A percentile compares a stretch with the other conserved stretches of the same genome.
These are phyloP conservation scores for Perognathus longimembris DNA, from an alignment of 2,113 vertebrate genomes.

Conservation along the genomic window DNA sequence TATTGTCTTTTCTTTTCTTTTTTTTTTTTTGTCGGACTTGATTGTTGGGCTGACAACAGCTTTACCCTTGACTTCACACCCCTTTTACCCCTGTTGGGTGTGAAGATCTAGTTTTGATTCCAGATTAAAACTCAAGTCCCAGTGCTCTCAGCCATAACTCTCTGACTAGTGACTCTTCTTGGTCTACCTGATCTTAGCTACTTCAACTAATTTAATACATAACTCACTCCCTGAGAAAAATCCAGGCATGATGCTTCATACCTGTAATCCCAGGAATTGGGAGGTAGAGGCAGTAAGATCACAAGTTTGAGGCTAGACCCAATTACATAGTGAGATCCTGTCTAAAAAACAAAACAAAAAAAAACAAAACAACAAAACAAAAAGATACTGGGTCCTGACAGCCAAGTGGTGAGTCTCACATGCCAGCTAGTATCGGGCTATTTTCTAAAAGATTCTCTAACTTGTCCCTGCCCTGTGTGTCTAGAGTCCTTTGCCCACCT, in stretches of 20 bases:
- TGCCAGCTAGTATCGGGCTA: neutral
- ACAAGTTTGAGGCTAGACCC: too few species aligned
- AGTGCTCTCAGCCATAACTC: neutral
- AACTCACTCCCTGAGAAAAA: neutral
- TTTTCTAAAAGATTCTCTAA: neutral
- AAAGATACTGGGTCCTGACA: neutral
- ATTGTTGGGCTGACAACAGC: neutral
- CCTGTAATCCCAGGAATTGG: too few species aligned
- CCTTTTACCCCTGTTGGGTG: neutral
- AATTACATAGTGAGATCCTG: too few species aligned
- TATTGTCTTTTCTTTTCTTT: too few species aligned
- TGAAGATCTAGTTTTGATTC: neutral
- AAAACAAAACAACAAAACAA: too few species aligned
- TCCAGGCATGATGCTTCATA: too few species aligned
- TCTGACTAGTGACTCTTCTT: neutral
- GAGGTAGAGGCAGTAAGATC: too few species aligned
- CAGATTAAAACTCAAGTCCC: neutral
- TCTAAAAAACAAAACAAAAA: too few species aligned
- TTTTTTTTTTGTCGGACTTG: neutral
- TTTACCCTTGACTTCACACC: slow-evolving; percentile 34
- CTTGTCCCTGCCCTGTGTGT: neutral
- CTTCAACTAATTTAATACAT: neutral
- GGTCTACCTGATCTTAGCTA: neutral
- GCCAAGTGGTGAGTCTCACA: neutral
- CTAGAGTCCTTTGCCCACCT: neutral